Conservation (phyloP, 2,113 vertebrate genomes). For the Ascaphus truei region DNA sequence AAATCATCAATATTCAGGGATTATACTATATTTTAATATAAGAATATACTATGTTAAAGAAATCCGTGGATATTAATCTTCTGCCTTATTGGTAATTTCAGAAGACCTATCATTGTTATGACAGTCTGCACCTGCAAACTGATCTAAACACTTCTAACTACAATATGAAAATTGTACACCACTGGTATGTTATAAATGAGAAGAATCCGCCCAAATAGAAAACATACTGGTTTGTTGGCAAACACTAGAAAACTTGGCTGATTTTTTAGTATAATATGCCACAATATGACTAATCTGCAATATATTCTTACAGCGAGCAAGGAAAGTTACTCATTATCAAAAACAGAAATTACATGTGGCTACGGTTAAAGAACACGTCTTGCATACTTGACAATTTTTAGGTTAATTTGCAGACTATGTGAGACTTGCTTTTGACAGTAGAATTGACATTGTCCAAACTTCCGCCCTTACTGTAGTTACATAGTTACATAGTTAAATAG, state of each 20-base stretch:
- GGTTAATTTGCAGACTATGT: slow-evolving; percentile 11
- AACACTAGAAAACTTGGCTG: slow-evolving; percentile 8
- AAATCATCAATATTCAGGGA: too few relatives aligned
- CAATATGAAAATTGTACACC: slow-evolving; percentile 19
- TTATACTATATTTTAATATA: too few relatives aligned
- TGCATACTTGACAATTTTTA: slow-evolving; percentile 23
- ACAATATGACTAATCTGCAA: slow-evolving; percentile 23
- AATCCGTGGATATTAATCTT: slow-evolving; percentile 12
- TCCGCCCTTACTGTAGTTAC: neutral
- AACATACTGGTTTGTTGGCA: slow-evolving; percentile 19
- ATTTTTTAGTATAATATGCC: neutral
- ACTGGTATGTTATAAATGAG: slow-evolving; percentile 17
- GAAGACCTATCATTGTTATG: neutral
- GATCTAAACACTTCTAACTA: slow-evolving; percentile 9
- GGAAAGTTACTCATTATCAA: slow-evolving; percentile 17
- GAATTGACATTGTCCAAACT: neutral
- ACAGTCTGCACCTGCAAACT: slow-evolving; percentile 24
- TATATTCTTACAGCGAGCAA: slow-evolving; percentile 8
- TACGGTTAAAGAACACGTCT: slow-evolving; percentile 4
- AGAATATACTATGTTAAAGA: neutral
- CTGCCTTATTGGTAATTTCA: neutral
- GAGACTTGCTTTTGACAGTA: neutral
- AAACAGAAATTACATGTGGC: slow-evolving; percentile 27
- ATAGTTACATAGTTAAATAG: too few relatives aligned
- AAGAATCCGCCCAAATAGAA: slow-evolving; percentile 23